A percentile compares a stretch with the other conserved stretches of the same genome.
These are phyloP conservation scores for Andrena bucephala DNA, from an alignment of 2,888 invertebrate genomes.

Conservation along the genomic window DNA sequence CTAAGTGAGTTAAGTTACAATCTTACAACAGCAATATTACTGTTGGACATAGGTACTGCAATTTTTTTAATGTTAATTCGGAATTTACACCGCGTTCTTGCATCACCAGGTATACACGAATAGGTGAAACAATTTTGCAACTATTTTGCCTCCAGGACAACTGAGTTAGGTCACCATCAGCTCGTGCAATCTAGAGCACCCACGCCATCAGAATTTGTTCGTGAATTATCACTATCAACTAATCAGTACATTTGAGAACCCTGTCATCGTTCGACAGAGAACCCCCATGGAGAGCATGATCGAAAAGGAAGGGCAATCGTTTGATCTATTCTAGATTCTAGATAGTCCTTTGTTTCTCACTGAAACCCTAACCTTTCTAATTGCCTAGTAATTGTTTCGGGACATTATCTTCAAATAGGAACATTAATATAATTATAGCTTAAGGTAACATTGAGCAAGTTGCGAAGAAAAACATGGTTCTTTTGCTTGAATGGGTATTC, in stretches of 20 bases:
- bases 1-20: slow-evolving; percentile 4
- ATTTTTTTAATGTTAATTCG: too few species aligned
- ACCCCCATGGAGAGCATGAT: slow-evolving; percentile 7
- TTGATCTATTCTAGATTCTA: slow-evolving; percentile 6
- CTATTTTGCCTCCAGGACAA: slow-evolving; percentile 18
- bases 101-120: too few species aligned
- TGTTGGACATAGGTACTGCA: not conserved
- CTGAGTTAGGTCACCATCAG: slow-evolving; percentile 14
- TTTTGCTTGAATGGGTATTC: too few species aligned
- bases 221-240: slow-evolving; percentile 32
- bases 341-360: not conserved
- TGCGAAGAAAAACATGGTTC: too few species aligned
- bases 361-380: slow-evolving; percentile 12
- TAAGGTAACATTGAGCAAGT: too few species aligned
- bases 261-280: slow-evolving; percentile 4
- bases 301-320: slow-evolving; percentile 1
- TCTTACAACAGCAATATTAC: not conserved
- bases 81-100: too few species aligned
- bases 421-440: not conserved
- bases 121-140: slow-evolving; percentile 46
- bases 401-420: not conserved
- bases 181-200: slow-evolving; percentile 55
- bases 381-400: not conserved
- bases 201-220: slow-evolving; percentile 37
- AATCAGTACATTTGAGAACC: slow-evolving; percentile 40